Evolutionary conservation across 1,140 invertebrate species (phyloP), one percentile per base, ranked within the genome.

Genomic region (Acromyrmex echinatior): DNA sequence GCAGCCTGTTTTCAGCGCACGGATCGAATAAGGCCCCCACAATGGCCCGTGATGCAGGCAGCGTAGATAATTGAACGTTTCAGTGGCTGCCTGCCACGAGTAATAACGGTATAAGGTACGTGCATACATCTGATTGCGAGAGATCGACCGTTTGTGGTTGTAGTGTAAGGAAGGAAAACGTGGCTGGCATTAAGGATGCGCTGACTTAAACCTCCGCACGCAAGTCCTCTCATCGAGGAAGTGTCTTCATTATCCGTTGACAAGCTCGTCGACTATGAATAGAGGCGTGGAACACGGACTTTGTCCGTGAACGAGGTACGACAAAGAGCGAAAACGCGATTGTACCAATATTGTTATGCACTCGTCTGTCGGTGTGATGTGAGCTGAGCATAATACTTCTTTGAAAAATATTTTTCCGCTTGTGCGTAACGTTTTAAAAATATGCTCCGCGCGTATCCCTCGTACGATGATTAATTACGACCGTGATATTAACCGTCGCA

Each of bases 11-110:
- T 94, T 94, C 93, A 93, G 85, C 78, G 88, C 78, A 78, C 91
- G 63, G 84, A 74, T 76, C 74, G 73, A 91, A 91, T 82, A 76
- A 87, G 78, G 62, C 63, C 66, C 65, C 86, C 90, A 92, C 89
- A 93, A 93, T 91, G 89, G 85, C 63, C 88, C 90, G 88, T 93
- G 93, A 93, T 93, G 90, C 88, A 87, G 87, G 88, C 93, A 91
- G 77, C 92, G 88, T 93, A 87, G 91, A 93, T 93, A 94, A 94
- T 94, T 94, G 93, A 94, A 92, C 92, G 91, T 93, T 94, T 94
- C 93, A 93, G 92, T 93, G 93, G 91, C 87, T 92, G 84, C 90
- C 89, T 89, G 89, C 81, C 90, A 93, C 89, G 86, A 79, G 86
- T 91, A 91, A 92, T 92, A 91, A 91, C 88, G 86, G 79, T 88